These are phyloP conservation scores for Megamerina dolium DNA, from an alignment of 2,888 invertebrate genomes.

Conservation along the genomic window DNA sequence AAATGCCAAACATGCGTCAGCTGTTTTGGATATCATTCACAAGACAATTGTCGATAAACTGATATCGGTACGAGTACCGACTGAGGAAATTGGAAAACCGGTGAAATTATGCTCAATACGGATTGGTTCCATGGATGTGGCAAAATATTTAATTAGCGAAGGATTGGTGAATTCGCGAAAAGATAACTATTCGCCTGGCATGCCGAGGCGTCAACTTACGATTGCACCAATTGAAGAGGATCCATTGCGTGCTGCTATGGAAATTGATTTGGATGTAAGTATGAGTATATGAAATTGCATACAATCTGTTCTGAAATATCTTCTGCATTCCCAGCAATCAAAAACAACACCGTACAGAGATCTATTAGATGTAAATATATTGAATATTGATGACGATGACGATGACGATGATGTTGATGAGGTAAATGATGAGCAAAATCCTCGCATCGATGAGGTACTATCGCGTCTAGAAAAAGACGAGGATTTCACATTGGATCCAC, in stretches of 20 bases:
- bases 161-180: constrained; percentile 23
- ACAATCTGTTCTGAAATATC: too few relatives aligned
- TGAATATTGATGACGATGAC: too few relatives aligned
- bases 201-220: too few relatives aligned
- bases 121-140: constrained; percentile 29
- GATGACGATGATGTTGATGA: too few relatives aligned
- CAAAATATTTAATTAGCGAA: constrained; percentile 27
- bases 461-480: constrained; percentile 5
- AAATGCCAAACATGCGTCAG: constrained; percentile 50
- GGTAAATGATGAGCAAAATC: constrained; percentile 3
- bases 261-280: not conserved
- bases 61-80: constrained; percentile 49
- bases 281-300: too few relatives aligned
- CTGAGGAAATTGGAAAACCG: constrained; percentile 31
- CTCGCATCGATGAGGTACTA: constrained; percentile 5
- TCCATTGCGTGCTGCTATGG: not conserved
- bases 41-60: constrained; percentile 55
- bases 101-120: constrained; percentile 35
- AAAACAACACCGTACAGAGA: too few relatives aligned
- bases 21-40: constrained; percentile 60
- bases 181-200: not conserved
- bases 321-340: too few relatives aligned
- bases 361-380: too few relatives aligned
- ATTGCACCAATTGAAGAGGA: not conserved
- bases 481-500: constrained; percentile 10